phyloP scores from a whole-genome alignment of 64 coral and sea anemone species.

The Montipora sp. region DNA sequence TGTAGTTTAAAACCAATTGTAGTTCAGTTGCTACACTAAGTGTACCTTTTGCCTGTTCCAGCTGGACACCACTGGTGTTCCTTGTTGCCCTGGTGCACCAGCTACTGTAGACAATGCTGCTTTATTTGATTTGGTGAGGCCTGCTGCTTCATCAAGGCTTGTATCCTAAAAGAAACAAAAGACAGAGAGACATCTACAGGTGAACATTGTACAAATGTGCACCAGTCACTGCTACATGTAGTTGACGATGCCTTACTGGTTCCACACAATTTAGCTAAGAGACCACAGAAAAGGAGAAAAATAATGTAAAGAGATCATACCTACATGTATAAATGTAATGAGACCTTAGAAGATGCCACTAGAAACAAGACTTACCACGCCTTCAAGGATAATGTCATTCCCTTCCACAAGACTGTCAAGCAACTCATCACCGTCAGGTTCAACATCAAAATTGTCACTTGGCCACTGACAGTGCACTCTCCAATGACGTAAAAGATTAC shows the following conservation, averaged over 20 bases:
- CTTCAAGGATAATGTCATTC: slow-evolving; percentile 91
- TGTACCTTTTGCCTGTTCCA: slow-evolving; percentile 83
- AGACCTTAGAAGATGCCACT: neutral
- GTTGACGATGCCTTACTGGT: neutral
- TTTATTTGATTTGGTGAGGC: slow-evolving; percentile 86
- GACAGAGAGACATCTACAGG: neutral
- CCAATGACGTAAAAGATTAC: slow-evolving; percentile 75
- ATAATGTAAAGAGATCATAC: too few species aligned
- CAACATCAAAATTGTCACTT: slow-evolving; percentile 26
- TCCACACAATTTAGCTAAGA: neutral
- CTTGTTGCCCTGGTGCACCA: slow-evolving; percentile 65
- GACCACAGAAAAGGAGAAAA: neutral
- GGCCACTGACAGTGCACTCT: slow-evolving; percentile 86
- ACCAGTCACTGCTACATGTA: too few species aligned
- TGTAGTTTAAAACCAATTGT: too few species aligned
- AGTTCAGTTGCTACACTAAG: too few species aligned
- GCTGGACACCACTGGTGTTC: slow-evolving; percentile 89
- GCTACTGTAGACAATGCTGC: slow-evolving; percentile 64
- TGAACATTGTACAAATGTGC: too few species aligned
- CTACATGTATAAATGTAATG: neutral
- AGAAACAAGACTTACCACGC: slow-evolving; percentile 68
- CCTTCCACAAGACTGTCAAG: slow-evolving; percentile 92
- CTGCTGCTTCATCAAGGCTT: slow-evolving; percentile 90
- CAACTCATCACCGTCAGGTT: slow-evolving; percentile 82
- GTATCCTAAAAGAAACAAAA: slow-evolving; percentile 69